A percentile compares a stretch with the other conserved stretches of the same genome.
phyloP scores from a whole-genome alignment of 1,140 invertebrate species.

The Drosophila sp. region DNA sequence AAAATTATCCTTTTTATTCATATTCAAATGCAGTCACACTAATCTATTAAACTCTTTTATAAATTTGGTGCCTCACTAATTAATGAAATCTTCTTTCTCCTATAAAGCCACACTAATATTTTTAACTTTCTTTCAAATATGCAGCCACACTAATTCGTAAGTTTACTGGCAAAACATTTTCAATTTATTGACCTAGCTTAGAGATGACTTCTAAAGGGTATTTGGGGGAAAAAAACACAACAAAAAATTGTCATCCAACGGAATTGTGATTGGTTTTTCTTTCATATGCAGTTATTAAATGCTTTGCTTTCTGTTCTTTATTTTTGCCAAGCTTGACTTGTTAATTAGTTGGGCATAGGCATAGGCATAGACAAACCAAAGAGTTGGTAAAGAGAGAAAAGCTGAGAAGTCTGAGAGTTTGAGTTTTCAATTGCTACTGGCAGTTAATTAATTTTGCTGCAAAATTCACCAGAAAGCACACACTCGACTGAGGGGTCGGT shows the following conservation, averaged over 20 bases:
- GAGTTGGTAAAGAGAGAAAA: conserved; percentile 14
- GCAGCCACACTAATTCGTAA: neutral
- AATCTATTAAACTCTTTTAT: too few species aligned
- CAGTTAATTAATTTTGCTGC: conserved; percentile 71
- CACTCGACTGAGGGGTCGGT: conserved; percentile 11
- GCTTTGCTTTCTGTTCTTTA: conserved; percentile 15
- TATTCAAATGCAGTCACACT: too few species aligned
- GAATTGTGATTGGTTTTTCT: conserved; percentile 69
- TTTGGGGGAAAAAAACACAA: neutral
- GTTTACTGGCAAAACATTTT: neutral
- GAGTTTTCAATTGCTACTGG: conserved; percentile 31
- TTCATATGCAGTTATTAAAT: conserved; percentile 48
- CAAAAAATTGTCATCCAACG: conserved; percentile 40
- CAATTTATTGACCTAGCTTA: neutral
- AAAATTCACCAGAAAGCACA: conserved; percentile 21
- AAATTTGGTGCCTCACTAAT: neutral
- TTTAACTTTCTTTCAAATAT: neutral
- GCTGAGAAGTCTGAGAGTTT: conserved; percentile 23
- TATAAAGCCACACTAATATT: too few species aligned
- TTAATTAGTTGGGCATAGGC: conserved; percentile 61
- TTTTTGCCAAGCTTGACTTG: conserved; percentile 36
- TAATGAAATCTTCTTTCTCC: too few species aligned
- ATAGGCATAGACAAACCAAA: conserved; percentile 21
- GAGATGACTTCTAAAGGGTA: neutral
- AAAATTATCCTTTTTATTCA: neutral